Percentiles rank a stretch among this genome's conserved stretches.
These are phyloP conservation scores for Tursiops truncatus DNA, from an alignment of 2,113 vertebrate species.

Conservation along the genomic window DNA sequence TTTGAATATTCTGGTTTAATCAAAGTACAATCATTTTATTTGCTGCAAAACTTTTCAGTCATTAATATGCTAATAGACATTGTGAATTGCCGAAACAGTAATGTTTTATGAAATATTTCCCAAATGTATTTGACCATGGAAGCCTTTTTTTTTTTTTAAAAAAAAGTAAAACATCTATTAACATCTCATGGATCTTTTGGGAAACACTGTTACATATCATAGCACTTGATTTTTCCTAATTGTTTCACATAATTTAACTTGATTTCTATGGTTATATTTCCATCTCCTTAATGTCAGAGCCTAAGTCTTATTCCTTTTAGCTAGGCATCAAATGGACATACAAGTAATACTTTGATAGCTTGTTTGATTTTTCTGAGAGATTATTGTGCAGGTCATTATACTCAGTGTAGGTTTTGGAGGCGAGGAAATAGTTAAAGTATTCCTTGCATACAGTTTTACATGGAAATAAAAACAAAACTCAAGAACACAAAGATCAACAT, in stretches of 20 bases:
- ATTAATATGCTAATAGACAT: conserved; percentile 59
- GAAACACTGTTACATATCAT: conserved; percentile 66
- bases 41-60: conserved; percentile 39
- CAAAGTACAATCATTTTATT: conserved; percentile 28
- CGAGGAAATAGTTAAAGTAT: background rate
- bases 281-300: conserved; percentile 35
- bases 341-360: background rate
- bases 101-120: conserved; percentile 63
- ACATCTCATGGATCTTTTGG: conserved; percentile 61
- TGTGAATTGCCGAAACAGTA: conserved; percentile 59
- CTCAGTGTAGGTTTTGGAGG: background rate
- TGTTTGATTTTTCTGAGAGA: conserved; percentile 42
- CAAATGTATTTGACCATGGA: conserved; percentile 60
- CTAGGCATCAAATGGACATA: background rate
- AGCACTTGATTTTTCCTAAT: conserved; percentile 70
- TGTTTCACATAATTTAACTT: conserved; percentile 70
- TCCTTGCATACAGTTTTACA: background rate
- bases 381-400: background rate
- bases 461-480: background rate
- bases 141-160: conserved; percentile 31
- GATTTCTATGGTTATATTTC: conserved; percentile 54
- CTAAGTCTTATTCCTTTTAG: conserved; percentile 12
- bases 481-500: background rate
- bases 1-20: conserved; percentile 37
- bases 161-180: conserved; percentile 58